Evolutionary conservation across 2,113 vertebrate species (phyloP), one percentile per base, ranked within the genome.

Genomic region (Chionomys nivalis): DNA sequence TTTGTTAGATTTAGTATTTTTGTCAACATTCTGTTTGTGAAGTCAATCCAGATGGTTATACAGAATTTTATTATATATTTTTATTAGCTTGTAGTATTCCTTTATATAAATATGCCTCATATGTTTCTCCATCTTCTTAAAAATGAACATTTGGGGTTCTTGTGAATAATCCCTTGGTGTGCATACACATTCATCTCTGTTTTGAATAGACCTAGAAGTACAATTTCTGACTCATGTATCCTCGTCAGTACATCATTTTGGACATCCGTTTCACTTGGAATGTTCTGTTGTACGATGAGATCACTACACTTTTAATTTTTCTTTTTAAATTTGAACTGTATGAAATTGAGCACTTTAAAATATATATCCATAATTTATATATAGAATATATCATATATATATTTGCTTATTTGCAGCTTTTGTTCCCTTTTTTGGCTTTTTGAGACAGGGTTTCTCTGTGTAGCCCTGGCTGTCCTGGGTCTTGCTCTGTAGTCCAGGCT

Each of bases 151-250:
- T 85, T 89, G 68, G 55, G 6, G 9, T 70, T 73, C 36, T 94
- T 12, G 21, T 96, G 36, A 76, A 89, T 89, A 88, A 94, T 90
- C 33, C 42, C 11, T 89, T 95, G 87, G 19, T 87, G 39, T 65
- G 63, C 26, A 63, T 73, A 31, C 44, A n/a, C 78, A 70, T 95
- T 44, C 14, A 78, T 78, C 68, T 93, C 79, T 87, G 36, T 82
- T 89, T 70, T 83, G 76, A 89, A n/a, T 68, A 68, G 68, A 88
- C 21, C n/a, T 87, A 88, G 3, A 42, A 77, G 61, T 36, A 94
- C 28, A 85, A 85, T 78, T 68, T 49, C 72, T 63, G 72, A 78
- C 39, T 78, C 72, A 94, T 44, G 17, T 49, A 91, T 91, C 61
- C 39, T 91, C 39, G 47, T 21, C 16, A 49, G 55, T 70, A 78